Evolutionary conservation across 2,797 vertebrate species (phyloP).

Genomic region (Avahi laniger): DNA sequence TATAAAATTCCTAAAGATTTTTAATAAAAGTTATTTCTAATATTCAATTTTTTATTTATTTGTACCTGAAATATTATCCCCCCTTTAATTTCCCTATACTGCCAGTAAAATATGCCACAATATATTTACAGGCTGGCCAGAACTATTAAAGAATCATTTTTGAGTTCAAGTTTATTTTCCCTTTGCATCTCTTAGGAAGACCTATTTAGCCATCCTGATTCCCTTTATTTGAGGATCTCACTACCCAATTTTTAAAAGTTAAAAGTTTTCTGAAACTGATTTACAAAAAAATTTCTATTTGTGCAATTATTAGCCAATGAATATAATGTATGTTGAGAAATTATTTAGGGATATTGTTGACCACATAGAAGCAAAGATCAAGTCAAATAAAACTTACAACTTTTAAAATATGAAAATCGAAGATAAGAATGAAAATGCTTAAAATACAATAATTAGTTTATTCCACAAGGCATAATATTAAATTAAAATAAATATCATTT

Average conservation of each 20-base stretch:
- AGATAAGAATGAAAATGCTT: not conserved
- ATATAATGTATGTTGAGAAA: not conserved
- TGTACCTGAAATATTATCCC: not conserved
- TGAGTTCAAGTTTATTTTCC: not conserved
- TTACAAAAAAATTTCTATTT: not conserved
- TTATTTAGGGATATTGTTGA: not conserved
- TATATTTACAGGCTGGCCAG: not conserved
- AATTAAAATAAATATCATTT: not conserved
- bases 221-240: not conserved
- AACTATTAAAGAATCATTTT: not conserved
- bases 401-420: not conserved
- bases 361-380: not conserved
- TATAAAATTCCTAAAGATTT: not conserved
- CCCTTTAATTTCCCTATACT: not conserved
- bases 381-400: not conserved
- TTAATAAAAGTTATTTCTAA: not conserved
- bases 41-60: conserved; percentile 26
- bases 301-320: not conserved
- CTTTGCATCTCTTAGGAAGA: not conserved
- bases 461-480: not conserved
- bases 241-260: not conserved
- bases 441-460: not conserved
- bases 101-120: not conserved
- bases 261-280: not conserved
- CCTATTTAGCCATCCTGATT: not conserved